Conservation (phyloP, 2,888 invertebrate species). For the Eupithecia centaureata region DNA sequence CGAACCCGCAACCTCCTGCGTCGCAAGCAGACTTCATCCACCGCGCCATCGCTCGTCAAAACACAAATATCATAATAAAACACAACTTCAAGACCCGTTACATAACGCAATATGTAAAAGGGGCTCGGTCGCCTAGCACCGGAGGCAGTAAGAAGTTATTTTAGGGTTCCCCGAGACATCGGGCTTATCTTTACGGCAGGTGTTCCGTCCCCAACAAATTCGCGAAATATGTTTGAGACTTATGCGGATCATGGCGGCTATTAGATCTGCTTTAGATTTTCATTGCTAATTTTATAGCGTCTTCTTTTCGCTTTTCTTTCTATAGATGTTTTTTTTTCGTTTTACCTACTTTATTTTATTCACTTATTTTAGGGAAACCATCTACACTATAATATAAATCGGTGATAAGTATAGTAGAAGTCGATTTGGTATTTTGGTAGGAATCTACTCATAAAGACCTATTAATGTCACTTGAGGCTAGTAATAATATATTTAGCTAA, state of each 20-base stretch:
- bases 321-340: background rate
- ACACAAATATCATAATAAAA: conserved; percentile 9
- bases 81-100: conserved; percentile 38
- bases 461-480: too few relatives aligned
- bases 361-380: too few relatives aligned
- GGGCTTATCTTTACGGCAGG: conserved; percentile 84
- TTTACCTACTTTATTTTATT: too few relatives aligned
- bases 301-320: conserved; percentile 7
- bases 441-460: too few relatives aligned
- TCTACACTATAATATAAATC: too few relatives aligned
- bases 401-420: too few relatives aligned
- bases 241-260: conserved; percentile 72
- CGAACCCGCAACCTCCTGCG: too few relatives aligned
- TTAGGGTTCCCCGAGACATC: conserved; percentile 82
- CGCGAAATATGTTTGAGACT: conserved; percentile 78
- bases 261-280: conserved; percentile 29
- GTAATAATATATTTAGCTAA: too few relatives aligned
- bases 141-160: conserved; percentile 83
- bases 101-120: conserved; percentile 51
- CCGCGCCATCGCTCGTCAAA: background rate
- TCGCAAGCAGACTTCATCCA: too few relatives aligned
- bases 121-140: conserved; percentile 75
- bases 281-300: conserved; percentile 23
- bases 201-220: conserved; percentile 80
- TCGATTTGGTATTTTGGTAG: too few relatives aligned